Evolutionary conservation across 2,797 vertebrate species (phyloP).

Genomic region (Antennarius maculatus): DNA sequence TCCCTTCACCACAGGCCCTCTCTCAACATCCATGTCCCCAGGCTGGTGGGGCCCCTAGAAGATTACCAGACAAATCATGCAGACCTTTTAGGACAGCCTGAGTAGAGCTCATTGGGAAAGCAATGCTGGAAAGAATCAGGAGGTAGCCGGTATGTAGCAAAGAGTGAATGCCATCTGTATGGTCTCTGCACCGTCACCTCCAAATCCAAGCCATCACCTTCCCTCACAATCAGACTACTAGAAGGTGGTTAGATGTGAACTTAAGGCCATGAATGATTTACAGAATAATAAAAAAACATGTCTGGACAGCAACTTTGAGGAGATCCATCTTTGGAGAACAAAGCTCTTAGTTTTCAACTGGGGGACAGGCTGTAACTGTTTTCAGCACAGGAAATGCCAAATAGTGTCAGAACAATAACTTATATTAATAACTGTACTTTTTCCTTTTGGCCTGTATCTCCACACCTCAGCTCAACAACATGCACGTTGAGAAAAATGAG

Average conservation of each 20-base stretch:
- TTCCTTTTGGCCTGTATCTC: constrained; percentile 83
- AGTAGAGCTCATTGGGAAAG: constrained; percentile 86
- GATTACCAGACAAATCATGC: constrained; percentile 89
- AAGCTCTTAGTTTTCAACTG: constrained; percentile 30
- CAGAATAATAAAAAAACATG: constrained; percentile 29
- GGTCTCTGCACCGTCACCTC: constrained; percentile 41
- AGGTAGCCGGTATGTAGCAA: constrained; percentile 26
- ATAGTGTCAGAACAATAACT: constrained; percentile 17
- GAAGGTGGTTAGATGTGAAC: constrained; percentile 62
- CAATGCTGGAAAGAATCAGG: constrained; percentile 16
- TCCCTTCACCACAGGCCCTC: constrained; percentile 78
- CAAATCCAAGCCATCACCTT: constrained; percentile 42
- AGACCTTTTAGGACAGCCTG: constrained; percentile 87
- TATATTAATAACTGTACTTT: background rate
- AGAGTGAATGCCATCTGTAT: constrained; percentile 22
- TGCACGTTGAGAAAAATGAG: constrained; percentile 93
- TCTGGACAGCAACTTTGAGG: constrained; percentile 45
- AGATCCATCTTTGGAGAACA: constrained; percentile 47
- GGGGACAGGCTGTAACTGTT: background rate
- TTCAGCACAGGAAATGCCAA: constrained; percentile 34
- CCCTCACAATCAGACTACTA: constrained; percentile 61
- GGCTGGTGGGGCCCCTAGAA: constrained; percentile 81
- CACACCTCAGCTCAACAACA: constrained; percentile 91
- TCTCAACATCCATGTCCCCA: constrained; percentile 93
- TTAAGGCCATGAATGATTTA: constrained; percentile 45